These are phyloP conservation scores for Phaethon lepturus DNA, from an alignment of 2,113 vertebrate species.

Conservation along the genomic window DNA sequence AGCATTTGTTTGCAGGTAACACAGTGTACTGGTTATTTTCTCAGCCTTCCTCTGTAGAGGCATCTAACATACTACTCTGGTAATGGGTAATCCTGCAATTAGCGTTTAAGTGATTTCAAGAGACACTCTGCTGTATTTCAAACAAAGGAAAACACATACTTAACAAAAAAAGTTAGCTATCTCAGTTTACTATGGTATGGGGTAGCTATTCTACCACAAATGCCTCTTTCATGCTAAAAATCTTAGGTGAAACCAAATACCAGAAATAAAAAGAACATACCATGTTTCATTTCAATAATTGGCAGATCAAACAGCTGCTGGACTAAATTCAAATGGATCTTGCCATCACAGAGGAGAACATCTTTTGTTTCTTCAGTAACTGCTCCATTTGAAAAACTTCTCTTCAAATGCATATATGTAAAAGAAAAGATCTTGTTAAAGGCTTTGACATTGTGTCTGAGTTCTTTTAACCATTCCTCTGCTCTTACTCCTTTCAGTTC, in stretches of 20 bases:
- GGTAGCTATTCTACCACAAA: background rate
- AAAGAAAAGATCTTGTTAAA: conserved; percentile 59
- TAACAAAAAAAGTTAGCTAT: background rate
- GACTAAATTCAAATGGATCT: conserved; percentile 80
- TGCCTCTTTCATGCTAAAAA: background rate
- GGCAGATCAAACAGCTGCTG: conserved; percentile 85
- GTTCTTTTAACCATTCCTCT: background rate
- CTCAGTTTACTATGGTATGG: background rate
- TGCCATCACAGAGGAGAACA: conserved; percentile 87
- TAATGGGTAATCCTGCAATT: background rate
- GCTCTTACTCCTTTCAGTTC: background rate
- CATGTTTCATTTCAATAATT: conserved; percentile 87
- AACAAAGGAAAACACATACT: background rate
- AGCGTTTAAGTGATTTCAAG: conserved; percentile 13
- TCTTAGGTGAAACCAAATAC: background rate
- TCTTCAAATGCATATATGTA: conserved; percentile 72
- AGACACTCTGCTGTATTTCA: background rate
- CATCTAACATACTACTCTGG: background rate
- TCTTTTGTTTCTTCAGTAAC: conserved; percentile 86
- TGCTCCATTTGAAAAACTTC: conserved; percentile 84
- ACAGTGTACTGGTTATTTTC: background rate
- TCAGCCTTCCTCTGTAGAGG: background rate
- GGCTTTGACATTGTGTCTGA: background rate
- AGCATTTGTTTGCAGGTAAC: background rate
- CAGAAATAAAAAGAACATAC: conserved; percentile 71